Conservation (phyloP, 2,797 vertebrate species). For the Esox lucius region DNA sequence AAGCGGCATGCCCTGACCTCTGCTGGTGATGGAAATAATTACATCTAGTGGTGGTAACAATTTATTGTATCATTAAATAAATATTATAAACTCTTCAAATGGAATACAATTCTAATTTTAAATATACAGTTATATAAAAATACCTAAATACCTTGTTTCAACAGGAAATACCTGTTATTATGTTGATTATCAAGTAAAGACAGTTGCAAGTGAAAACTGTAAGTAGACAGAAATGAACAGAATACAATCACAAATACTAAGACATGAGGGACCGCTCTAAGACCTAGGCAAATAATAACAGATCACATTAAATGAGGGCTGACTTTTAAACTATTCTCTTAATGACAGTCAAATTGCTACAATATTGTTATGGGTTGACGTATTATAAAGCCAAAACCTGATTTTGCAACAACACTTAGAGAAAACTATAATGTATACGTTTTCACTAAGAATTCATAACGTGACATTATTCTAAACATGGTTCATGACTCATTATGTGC, state of each 20-base stretch:
- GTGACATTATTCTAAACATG: slow-evolving; percentile 5
- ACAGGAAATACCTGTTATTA: neutral
- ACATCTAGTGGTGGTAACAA: neutral
- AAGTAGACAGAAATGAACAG: neutral
- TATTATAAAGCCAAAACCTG: neutral
- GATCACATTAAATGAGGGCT: neutral
- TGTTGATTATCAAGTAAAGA: neutral
- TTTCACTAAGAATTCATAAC: neutral
- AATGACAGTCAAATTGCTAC: neutral
- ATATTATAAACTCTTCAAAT: neutral
- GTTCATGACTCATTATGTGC: neutral
- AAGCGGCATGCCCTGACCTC: slow-evolving; percentile 43
- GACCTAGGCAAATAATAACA: neutral
- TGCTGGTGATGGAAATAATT: slow-evolving; percentile 29
- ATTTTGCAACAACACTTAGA: neutral
- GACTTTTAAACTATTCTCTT: neutral
- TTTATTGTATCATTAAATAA: slow-evolving; percentile 1
- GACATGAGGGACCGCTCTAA: neutral
- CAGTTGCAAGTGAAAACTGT: neutral
- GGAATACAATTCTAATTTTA: neutral
- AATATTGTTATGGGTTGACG: neutral
- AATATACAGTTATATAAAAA: neutral
- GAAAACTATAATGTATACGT: neutral
- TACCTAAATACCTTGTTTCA: neutral
- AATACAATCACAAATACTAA: neutral